These are phyloP conservation scores for Apogon talboti DNA, from an alignment of 2,797 vertebrate genomes.

Conservation along the genomic window DNA sequence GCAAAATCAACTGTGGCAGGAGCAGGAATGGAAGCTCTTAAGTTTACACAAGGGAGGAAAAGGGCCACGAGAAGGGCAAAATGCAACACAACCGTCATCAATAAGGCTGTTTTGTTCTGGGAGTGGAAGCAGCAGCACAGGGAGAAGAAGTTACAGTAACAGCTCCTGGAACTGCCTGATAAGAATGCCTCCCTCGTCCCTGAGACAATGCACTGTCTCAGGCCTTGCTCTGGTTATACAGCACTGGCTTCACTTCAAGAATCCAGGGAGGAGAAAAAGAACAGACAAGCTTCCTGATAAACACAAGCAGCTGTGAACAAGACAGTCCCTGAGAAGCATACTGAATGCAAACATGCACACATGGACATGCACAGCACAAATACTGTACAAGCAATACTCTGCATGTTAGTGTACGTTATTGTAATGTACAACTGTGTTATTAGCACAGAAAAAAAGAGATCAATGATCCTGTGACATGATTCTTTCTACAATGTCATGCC, in stretches of 20 bases:
- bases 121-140: slow-evolving; percentile 10
- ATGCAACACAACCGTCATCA: slow-evolving; percentile 14
- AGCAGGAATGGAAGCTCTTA: slow-evolving; percentile 37
- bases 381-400: background rate
- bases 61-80: slow-evolving; percentile 28
- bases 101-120: slow-evolving; percentile 20
- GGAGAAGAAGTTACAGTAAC: slow-evolving; percentile 22
- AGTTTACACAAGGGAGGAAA: slow-evolving; percentile 17
- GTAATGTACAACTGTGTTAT: slow-evolving; percentile 4
- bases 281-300: slow-evolving; percentile 59
- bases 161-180: slow-evolving; percentile 69
- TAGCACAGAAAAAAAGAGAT: background rate
- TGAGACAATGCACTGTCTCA: slow-evolving; percentile 46
- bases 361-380: slow-evolving; percentile 19
- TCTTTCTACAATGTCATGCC: background rate
- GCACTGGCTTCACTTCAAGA: slow-evolving; percentile 67
- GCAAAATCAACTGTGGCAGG: slow-evolving; percentile 29
- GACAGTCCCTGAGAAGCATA: slow-evolving; percentile 37
- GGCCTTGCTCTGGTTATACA: slow-evolving; percentile 23
- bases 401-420: background rate
- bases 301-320: slow-evolving; percentile 75
- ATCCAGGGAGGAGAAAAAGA: slow-evolving; percentile 51
- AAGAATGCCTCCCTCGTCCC: slow-evolving; percentile 46
- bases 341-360: slow-evolving; percentile 46
- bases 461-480: background rate